phyloP scores from a whole-genome alignment of 64 coral and sea anemone species.

The Exaiptasia diaphana region DNA sequence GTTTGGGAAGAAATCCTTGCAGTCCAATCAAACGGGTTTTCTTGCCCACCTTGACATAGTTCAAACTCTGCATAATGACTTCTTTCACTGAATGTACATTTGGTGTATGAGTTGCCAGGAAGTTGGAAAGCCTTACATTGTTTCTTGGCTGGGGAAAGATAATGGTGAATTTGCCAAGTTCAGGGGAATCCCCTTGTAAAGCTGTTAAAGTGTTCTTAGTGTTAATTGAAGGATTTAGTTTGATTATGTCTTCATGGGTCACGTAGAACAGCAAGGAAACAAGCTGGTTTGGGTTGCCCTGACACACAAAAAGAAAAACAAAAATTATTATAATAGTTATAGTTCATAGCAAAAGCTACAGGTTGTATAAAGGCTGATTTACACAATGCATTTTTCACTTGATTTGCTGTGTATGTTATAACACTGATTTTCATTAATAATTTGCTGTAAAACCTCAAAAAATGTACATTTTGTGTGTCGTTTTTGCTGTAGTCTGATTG shows the following conservation, averaged over 20 bases:
- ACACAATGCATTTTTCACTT: no score
- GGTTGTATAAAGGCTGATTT: no score
- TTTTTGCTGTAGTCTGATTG: no score
- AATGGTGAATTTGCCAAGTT: constrained; percentile 74
- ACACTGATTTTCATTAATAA: no score
- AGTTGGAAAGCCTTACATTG: constrained; percentile 54
- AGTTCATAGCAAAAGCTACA: not conserved
- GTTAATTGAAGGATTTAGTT: constrained; percentile 42
- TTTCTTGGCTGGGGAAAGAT: constrained; percentile 45
- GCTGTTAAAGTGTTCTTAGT: constrained; percentile 42
- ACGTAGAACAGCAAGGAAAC: constrained; percentile 87
- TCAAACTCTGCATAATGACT: constrained; percentile 70
- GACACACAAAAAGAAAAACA: constrained; percentile 7
- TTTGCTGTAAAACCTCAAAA: no score
- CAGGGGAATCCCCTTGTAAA: constrained; percentile 67
- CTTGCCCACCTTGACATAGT: constrained; percentile 35
- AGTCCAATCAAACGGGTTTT: constrained; percentile 52
- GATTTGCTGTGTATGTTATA: no score
- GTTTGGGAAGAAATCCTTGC: constrained; percentile 40
- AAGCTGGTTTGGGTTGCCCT: constrained; percentile 66
- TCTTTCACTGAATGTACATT: constrained; percentile 90
- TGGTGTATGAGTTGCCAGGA: constrained; percentile 68
- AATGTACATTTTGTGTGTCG: no score
- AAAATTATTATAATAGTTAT: not conserved
- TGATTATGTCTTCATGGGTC: constrained; percentile 64